Conservation (phyloP, 2,888 invertebrate genomes). For the Amiota communis region DNA sequence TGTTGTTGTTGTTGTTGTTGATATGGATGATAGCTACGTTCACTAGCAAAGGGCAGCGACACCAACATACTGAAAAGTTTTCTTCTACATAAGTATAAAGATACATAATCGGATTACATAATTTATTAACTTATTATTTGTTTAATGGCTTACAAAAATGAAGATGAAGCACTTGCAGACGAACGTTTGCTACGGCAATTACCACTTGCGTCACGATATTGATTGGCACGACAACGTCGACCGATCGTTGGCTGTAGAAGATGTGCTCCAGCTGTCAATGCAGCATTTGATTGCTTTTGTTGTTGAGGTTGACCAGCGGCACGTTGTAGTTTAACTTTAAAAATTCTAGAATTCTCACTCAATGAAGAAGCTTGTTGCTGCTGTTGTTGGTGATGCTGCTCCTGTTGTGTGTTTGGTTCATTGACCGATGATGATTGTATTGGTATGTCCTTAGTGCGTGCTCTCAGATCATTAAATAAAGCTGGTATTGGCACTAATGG, state of each 20-base stretch:
- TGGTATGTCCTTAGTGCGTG: slow-evolving; percentile 53
- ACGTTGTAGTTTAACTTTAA: slow-evolving; percentile 61
- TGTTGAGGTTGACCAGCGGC: slow-evolving; percentile 33
- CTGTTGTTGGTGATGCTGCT: slow-evolving; percentile 15
- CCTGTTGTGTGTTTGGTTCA: slow-evolving; percentile 14
- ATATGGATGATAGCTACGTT: slow-evolving; percentile 43
- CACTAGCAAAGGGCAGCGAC: slow-evolving; percentile 58
- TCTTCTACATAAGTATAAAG: slow-evolving; percentile 47
- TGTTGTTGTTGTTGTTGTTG: slow-evolving; percentile 36
- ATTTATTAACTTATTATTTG: slow-evolving; percentile 26
- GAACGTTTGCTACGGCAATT: slow-evolving; percentile 59
- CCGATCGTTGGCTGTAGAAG: slow-evolving; percentile 10
- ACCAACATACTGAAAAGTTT: slow-evolving; percentile 62
- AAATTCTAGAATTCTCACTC: slow-evolving; percentile 58
- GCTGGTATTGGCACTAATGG: slow-evolving; percentile 4
- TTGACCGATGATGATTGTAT: slow-evolving; percentile 36
- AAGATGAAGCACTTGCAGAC: slow-evolving; percentile 44
- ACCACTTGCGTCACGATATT: slow-evolving; percentile 60
- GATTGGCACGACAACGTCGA: slow-evolving; percentile 58
- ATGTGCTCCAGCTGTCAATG: background rate
- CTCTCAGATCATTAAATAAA: slow-evolving; percentile 24
- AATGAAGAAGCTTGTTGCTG: background rate
- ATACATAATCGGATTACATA: slow-evolving; percentile 36
- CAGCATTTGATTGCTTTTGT: background rate
- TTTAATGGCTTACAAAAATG: slow-evolving; percentile 61